Conservation (phyloP, 2,797 vertebrate species). For the Jordanella pulchra region DNA sequence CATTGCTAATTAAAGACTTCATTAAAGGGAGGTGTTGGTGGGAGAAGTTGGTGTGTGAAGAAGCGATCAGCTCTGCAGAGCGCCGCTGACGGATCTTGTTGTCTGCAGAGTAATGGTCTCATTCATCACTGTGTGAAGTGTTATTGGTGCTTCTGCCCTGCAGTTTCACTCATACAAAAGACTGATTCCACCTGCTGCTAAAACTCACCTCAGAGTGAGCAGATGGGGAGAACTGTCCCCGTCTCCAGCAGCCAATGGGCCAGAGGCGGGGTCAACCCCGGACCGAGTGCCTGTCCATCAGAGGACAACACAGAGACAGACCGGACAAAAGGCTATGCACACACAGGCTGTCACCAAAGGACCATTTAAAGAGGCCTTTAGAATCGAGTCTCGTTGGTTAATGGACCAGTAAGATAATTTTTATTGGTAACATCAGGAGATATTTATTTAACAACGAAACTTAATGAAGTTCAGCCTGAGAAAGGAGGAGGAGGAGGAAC, state of each 20-base stretch:
- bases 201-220: slow-evolving; percentile 1
- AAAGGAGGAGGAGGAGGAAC: background rate
- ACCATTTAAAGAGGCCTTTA: too few relatives aligned
- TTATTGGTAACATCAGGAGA: background rate
- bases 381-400: background rate
- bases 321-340: too few relatives aligned
- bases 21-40: background rate
- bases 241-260: background rate
- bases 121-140: slow-evolving; percentile 57
- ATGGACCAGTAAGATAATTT: background rate
- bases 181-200: slow-evolving; percentile 63
- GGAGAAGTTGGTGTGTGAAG: background rate
- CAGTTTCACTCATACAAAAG: slow-evolving; percentile 40
- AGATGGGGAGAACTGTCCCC: background rate
- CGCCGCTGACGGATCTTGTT: slow-evolving; percentile 12
- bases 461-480: background rate
- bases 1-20: background rate
- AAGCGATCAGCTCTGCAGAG: background rate
- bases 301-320: background rate
- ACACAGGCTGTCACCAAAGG: too few relatives aligned
- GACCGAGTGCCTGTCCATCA: too few relatives aligned
- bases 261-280: background rate
- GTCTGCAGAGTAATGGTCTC: slow-evolving; percentile 63
- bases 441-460: background rate
- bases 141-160: slow-evolving; percentile 34